Conservation (phyloP, 2,888 invertebrate species). For the Drosophila vallismaia region DNA sequence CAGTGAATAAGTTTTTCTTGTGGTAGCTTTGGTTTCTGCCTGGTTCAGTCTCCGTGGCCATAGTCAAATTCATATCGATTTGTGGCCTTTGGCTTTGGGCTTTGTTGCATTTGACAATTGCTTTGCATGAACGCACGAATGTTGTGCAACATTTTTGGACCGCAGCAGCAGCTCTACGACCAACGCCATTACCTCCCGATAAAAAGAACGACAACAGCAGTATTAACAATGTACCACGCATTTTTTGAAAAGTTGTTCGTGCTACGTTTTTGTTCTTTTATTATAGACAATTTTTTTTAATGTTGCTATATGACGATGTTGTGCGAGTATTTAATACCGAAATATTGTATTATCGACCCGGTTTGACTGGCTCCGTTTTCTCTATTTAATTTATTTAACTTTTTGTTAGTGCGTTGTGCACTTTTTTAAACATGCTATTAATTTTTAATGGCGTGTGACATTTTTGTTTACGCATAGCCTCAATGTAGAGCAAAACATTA, state of each 20-base stretch:
- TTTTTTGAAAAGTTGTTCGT: slow-evolving; percentile 68
- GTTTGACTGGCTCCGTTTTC: slow-evolving; percentile 57
- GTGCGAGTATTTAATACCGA: slow-evolving; percentile 48
- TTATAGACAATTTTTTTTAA: slow-evolving; percentile 31
- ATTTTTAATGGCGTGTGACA: slow-evolving; percentile 68
- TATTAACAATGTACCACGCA: slow-evolving; percentile 54
- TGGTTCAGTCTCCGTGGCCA: slow-evolving; percentile 7
- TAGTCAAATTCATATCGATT: slow-evolving; percentile 55
- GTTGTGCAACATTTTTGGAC: slow-evolving; percentile 55
- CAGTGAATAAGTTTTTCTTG: slow-evolving; percentile 22
- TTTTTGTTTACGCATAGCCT: slow-evolving; percentile 61
- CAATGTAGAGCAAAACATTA: slow-evolving; percentile 66
- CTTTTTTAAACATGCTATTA: slow-evolving; percentile 60
- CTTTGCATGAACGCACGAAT: slow-evolving; percentile 66
- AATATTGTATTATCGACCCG: slow-evolving; percentile 58
- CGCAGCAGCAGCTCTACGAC: slow-evolving; percentile 14
- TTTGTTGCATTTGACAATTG: slow-evolving; percentile 64
- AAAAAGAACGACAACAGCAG: slow-evolving; percentile 25
- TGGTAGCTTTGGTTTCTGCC: slow-evolving; percentile 16
- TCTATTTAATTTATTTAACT: slow-evolving; percentile 31
- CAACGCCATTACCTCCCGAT: background rate
- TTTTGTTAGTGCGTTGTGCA: slow-evolving; percentile 10
- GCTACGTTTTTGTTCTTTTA: slow-evolving; percentile 47
- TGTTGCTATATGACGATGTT: slow-evolving; percentile 21
- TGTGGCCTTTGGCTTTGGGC: slow-evolving; percentile 57